phyloP scores from a whole-genome alignment of 2,888 invertebrate species.

The Cephus spinipes region DNA sequence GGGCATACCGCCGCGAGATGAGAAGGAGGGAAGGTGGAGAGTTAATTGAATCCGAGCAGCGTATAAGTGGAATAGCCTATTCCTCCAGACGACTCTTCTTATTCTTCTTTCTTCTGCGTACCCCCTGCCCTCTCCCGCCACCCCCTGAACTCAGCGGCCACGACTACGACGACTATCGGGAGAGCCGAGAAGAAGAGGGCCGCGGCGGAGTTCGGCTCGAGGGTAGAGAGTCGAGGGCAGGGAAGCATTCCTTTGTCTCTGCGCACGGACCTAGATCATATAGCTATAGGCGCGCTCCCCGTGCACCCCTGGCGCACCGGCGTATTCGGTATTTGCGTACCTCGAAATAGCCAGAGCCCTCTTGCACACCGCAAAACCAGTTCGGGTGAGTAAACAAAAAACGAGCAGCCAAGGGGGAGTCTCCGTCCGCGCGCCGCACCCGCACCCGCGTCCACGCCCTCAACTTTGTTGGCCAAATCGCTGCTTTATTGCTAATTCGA shows the following conservation, averaged over 20 bases:
- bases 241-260: constrained; percentile 64
- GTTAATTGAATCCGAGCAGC: constrained; percentile 67
- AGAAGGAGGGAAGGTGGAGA: constrained; percentile 51
- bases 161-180: constrained; percentile 48
- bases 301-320: constrained; percentile 19
- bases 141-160: constrained; percentile 17
- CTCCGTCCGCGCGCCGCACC: constrained; percentile 31
- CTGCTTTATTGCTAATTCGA: constrained; percentile 65
- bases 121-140: constrained; percentile 33
- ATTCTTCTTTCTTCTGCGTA: constrained; percentile 59
- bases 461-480: constrained; percentile 51
- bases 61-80: constrained; percentile 67
- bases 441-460: constrained; percentile 20
- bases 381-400: constrained; percentile 67
- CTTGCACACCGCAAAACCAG: constrained; percentile 62
- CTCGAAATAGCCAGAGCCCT: constrained; percentile 43
- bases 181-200: constrained; percentile 62
- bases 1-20: constrained; percentile 53
- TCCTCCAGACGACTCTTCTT: constrained; percentile 57
- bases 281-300: constrained; percentile 18
- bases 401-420: constrained; percentile 45
- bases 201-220: constrained; percentile 50
- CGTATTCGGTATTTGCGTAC: constrained; percentile 34
- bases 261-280: constrained; percentile 51
- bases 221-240: constrained; percentile 42